Evolutionary conservation across 1,140 invertebrate genomes (phyloP), one percentile per base, ranked within the genome.

Genomic region (Ceratina calcarata): DNA sequence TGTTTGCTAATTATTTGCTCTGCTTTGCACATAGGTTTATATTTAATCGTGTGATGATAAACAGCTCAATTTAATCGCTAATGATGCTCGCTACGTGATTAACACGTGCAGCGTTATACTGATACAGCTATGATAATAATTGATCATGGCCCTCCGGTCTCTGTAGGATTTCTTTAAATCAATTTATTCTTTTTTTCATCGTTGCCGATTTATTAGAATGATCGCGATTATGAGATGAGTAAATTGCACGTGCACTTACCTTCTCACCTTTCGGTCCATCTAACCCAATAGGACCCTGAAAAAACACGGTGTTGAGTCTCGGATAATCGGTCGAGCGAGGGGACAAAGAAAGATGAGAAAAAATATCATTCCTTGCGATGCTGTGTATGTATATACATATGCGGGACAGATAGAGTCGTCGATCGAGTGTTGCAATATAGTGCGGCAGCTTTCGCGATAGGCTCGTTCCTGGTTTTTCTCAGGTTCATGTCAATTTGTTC

Each of bases 251-350:
- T 64, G 57, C 71, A 88, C 97, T 96, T 95, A 98, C 97, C 91
- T 95, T 94, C 90, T 98, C 97, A 89, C 98, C 98, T 94, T 99
- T 98, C 15, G 97, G 97, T 89, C 98, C 98, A 91, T 97, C 97
- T 91, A 98, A 94, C 86, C 98, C 98, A 89, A 98, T 98, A 24
- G 98, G 97, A 86, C 98, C 98, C 98, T 99, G 93, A 84, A 95
- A 93, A 75, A 87, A 85, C 61, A 85, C n/a, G 58, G 55, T 80
- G 32, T 55, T 85, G 64, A 85, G 74, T 83, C 64, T 57, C 53
- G 45, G 27, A 60, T 58, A 64, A 20, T 77, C 37, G 18, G n/a
- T 37, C 24, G 57, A 16, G 57, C 18, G 65, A 51, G 64, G 15
- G 65, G 64, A 45, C 65, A 51, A 62, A 66, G 72, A 78, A 86